phyloP scores from a whole-genome alignment of 2,888 invertebrate species.

The Panopea generosa region DNA sequence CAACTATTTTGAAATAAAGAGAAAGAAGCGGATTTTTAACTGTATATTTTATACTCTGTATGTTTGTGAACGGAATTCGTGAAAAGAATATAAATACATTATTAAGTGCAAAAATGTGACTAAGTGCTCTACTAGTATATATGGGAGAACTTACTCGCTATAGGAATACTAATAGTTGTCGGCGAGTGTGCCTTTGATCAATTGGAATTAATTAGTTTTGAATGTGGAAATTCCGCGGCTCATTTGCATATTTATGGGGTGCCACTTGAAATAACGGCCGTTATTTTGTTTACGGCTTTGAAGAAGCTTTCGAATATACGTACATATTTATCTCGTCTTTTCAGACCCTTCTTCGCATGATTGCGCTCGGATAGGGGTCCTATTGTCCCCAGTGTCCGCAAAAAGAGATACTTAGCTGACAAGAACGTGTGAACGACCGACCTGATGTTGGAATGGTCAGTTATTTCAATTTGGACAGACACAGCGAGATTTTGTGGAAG shows the following conservation, averaged over 20 bases:
- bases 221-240: slow-evolving; percentile 19
- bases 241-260: slow-evolving; percentile 39
- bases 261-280: slow-evolving; percentile 21
- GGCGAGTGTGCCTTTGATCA: neutral
- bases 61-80: no score
- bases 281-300: slow-evolving; percentile 17
- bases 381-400: slow-evolving; percentile 6
- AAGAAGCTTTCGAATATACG: neutral
- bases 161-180: neutral
- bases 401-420: slow-evolving; percentile 24
- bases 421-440: slow-evolving; percentile 20
- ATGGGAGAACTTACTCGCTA: no score
- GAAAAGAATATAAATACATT: no score
- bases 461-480: no score
- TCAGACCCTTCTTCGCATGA: slow-evolving; percentile 7
- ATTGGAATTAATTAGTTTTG: slow-evolving; percentile 29
- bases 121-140: no score
- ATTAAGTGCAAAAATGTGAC: no score
- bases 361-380: slow-evolving; percentile 7
- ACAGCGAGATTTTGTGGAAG: no score
- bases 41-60: no score
- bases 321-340: slow-evolving; percentile 24
- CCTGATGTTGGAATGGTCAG: no score
- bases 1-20: no score
- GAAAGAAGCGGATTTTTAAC: no score